Percentiles rank a stretch among this genome's conserved stretches.
phyloP scores from a whole-genome alignment of 2,113 vertebrate genomes.

The Elaphurus davidianus region DNA sequence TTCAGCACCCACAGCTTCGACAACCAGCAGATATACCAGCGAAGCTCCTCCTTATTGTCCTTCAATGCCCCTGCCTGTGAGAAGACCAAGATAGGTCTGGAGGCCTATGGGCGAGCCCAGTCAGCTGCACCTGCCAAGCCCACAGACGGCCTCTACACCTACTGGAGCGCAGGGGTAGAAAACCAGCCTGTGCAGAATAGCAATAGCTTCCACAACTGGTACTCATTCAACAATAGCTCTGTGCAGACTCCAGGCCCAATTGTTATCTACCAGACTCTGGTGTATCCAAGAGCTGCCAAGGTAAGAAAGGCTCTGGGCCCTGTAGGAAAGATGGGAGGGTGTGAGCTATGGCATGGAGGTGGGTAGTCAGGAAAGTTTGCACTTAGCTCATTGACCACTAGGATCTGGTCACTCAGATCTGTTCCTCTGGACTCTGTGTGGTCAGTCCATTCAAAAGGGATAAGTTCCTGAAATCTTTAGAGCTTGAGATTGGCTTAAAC shows the following conservation, averaged over 20 bases:
- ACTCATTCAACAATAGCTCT: conserved; percentile 33
- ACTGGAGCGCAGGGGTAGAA: conserved; percentile 47
- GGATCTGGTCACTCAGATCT: neutral
- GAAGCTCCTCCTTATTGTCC: conserved; percentile 66
- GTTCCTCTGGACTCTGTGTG: neutral
- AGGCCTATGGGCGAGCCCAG: conserved; percentile 51
- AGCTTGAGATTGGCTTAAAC: neutral
- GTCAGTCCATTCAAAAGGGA: neutral
- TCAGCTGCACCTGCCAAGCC: conserved; percentile 40
- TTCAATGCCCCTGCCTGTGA: conserved; percentile 12
- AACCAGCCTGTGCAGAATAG: conserved; percentile 20
- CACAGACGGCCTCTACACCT: conserved; percentile 39
- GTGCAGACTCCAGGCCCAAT: conserved; percentile 66
- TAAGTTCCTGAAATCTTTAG: neutral
- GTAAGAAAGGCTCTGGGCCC: conserved; percentile 56
- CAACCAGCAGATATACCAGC: conserved; percentile 56
- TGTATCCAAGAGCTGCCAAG: conserved; percentile 75
- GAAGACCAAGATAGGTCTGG: conserved; percentile 19
- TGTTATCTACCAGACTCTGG: conserved; percentile 76
- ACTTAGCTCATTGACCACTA: neutral
- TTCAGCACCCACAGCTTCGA: conserved; percentile 65
- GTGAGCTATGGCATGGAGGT: too few species aligned
- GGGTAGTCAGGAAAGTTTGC: neutral
- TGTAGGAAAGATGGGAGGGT: neutral
- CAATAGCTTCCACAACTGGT: conserved; percentile 64